phyloP scores from a whole-genome alignment of 1,140 invertebrate species.

The Heliconius himera region DNA sequence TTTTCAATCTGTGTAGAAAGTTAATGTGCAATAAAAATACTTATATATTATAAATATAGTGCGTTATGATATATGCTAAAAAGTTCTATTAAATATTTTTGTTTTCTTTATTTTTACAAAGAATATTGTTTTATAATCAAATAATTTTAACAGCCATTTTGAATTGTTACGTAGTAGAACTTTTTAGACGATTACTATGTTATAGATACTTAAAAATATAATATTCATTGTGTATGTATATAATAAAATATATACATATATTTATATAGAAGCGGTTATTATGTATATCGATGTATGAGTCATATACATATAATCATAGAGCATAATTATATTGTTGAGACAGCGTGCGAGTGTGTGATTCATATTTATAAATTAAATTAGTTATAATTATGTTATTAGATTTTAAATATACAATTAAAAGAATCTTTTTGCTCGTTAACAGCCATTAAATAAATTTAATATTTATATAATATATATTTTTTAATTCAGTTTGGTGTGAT shows the following conservation, averaged over 20 bases:
- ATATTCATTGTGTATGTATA: background rate
- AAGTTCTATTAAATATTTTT: background rate
- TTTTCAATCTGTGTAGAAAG: conserved; percentile 90
- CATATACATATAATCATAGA: background rate
- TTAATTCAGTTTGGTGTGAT: background rate
- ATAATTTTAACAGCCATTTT: background rate
- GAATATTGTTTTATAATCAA: background rate
- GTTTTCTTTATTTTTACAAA: background rate
- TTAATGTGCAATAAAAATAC: conserved; percentile 55
- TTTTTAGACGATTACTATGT: background rate
- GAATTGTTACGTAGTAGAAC: background rate
- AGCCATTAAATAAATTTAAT: background rate
- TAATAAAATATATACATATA: background rate
- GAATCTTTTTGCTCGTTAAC: background rate
- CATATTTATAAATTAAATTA: background rate
- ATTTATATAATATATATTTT: background rate
- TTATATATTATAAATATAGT: conserved; percentile 20
- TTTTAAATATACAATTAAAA: background rate
- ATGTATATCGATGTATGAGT: background rate
- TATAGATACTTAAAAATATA: background rate
- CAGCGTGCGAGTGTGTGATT: background rate
- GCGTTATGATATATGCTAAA: conserved; percentile 2
- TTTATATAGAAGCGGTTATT: background rate
- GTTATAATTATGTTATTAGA: background rate
- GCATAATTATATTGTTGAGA: background rate